A percentile compares a stretch with the other conserved stretches of the same genome.
Evolutionary conservation across 1,140 invertebrate species (phyloP).

Genomic region (Choristoneura fumiferana): DNA sequence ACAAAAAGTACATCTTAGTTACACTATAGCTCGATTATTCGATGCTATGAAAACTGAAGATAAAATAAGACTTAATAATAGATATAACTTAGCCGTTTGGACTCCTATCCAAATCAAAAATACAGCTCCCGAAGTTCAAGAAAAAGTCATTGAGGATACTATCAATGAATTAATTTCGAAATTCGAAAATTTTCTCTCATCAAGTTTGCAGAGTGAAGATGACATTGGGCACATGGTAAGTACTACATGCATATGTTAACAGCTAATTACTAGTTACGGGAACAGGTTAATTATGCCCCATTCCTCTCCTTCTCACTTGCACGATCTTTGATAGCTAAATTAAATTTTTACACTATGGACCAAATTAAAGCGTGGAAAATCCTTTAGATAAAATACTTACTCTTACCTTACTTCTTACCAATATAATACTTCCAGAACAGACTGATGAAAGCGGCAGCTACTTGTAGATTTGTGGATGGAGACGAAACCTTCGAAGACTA

Average conservation of each 20-base stretch:
- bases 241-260: too few species aligned
- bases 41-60: conserved; percentile 37
- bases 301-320: too few species aligned
- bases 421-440: conserved; percentile 44
- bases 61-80: conserved; percentile 41
- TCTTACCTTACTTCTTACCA: conserved; percentile 8
- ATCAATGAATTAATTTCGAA: conserved; percentile 31
- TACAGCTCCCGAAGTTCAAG: conserved; percentile 36
- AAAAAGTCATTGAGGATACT: conserved; percentile 31
- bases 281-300: too few species aligned
- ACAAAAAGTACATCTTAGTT: conserved; percentile 44
- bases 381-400: too few species aligned
- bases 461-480: conserved; percentile 33
- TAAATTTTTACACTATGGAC: too few species aligned
- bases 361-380: too few species aligned
- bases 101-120: conserved; percentile 36
- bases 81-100: conserved; percentile 42
- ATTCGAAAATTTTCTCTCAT: conserved; percentile 13
- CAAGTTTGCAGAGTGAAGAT: conserved; percentile 22
- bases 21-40: conserved; percentile 44
- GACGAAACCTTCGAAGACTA: conserved; percentile 31
- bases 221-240: conserved; percentile 34
- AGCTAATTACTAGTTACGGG: too few species aligned
- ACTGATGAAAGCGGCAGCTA: conserved; percentile 38
- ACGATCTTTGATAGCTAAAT: too few species aligned